Evolutionary conservation across 2,797 vertebrate genomes (phyloP), one percentile per base, ranked within the genome.

Genomic region (Labeo calbasu): DNA sequence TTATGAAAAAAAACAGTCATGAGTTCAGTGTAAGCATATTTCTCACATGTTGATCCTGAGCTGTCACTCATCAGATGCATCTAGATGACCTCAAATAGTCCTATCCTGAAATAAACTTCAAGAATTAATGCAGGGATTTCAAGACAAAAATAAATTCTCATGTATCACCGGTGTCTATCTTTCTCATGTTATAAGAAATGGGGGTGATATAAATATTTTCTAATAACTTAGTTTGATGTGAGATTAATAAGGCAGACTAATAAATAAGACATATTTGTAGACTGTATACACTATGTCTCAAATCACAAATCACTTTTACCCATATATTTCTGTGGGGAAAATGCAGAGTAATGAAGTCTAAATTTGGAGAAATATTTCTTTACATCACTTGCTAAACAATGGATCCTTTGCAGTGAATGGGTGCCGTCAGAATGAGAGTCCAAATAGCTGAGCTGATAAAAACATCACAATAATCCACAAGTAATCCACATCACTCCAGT

Each of bases 1-100:
- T 66, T 78, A 43, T 48, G n/a, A 32, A 14, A 63, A 5, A 84
- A 57, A 84, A 77, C 57, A 84, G 86, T 87, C 81, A 85, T 79
- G 84, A 66, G 86, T 66, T 79, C 77, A 55, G 46, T 69, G 15
- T 17, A 28, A 61, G 28, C 2, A 17, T 6, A 10, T 63, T 87
- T 76, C 36, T 79, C 75, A 72, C 83, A 84, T 81, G 48, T 23
- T 82, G 17, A 78, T 51, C 32, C 23, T 79, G 61, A 51, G 40
- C 59, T 61, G 76, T 59, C 68, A 79, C 23, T 81, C 66, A 50
- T 53, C 57, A 43, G 70, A 71, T 53, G 17, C 25, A 73, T 51
- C 70, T 32, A 11, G n/a, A 55, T 55, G 72, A 76, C 46, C 66
- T 79, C 19, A 71, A 72, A 53, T 25, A 63, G 8, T 1, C 17